phyloP scores from a whole-genome alignment of 1,140 invertebrate species.

The Glossosoma conforme region DNA sequence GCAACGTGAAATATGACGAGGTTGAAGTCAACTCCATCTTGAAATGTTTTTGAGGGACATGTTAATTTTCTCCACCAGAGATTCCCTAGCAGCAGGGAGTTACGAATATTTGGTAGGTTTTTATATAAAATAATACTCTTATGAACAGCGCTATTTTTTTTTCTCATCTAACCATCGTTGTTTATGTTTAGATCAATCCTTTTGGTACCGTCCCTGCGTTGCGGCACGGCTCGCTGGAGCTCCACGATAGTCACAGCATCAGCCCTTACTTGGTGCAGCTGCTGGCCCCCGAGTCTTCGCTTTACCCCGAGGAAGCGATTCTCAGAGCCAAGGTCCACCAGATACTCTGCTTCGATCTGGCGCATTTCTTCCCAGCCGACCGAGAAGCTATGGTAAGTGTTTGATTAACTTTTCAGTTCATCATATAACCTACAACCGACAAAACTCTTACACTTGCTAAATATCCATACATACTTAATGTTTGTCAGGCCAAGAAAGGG shows the following conservation, averaged over 20 bases:
- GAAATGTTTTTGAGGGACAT: too few relatives aligned
- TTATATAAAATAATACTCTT: background rate
- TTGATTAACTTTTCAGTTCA: too few relatives aligned
- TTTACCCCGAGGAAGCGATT: slow-evolving; percentile 13
- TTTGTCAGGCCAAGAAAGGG: too few relatives aligned
- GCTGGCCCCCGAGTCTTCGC: background rate
- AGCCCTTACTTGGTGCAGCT: slow-evolving; percentile 16
- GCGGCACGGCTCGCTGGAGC: slow-evolving; percentile 4
- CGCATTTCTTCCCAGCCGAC: slow-evolving; percentile 19
- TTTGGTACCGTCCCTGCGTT: slow-evolving; percentile 17
- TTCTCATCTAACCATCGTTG: background rate
- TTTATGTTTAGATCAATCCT: slow-evolving; percentile 23
- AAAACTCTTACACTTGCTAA: too few relatives aligned
- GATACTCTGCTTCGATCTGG: slow-evolving; percentile 21
- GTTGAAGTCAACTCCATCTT: too few relatives aligned
- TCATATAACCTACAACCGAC: too few relatives aligned
- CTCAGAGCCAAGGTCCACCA: slow-evolving; percentile 21
- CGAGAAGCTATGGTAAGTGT: slow-evolving; percentile 14
- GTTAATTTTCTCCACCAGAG: too few relatives aligned
- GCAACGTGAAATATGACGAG: background rate
- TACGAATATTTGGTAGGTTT: too few relatives aligned
- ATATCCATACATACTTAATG: too few relatives aligned
- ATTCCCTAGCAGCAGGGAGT: too few relatives aligned
- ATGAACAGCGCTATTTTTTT: too few relatives aligned
- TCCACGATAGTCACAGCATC: slow-evolving; percentile 27